These are phyloP conservation scores for Bufo gargarizans DNA, from an alignment of 2,113 vertebrate species.

Conservation along the genomic window DNA sequence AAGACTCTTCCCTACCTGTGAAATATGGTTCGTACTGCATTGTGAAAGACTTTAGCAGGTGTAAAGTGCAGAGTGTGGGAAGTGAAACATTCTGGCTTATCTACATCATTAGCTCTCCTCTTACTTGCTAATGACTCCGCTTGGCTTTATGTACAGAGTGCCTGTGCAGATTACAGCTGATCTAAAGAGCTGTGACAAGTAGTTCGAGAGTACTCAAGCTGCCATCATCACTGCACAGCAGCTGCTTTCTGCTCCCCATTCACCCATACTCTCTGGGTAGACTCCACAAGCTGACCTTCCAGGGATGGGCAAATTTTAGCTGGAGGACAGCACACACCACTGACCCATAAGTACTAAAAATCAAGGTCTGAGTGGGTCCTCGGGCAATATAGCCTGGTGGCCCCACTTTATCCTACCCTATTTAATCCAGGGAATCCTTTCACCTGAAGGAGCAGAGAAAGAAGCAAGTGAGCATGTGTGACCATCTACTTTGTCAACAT, in stretches of 20 bases:
- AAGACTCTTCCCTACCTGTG: not conserved
- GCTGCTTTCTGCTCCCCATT: not conserved
- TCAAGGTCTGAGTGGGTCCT: no score
- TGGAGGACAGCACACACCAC: no score
- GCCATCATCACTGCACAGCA: conserved; percentile 5
- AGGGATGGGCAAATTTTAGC: not conserved
- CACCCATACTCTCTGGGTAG: not conserved
- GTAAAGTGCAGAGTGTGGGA: conserved; percentile 7
- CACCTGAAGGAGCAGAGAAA: no score
- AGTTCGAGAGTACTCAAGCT: not conserved
- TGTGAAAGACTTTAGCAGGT: not conserved
- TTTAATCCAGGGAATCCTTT: no score
- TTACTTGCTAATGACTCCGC: conserved; percentile 16
- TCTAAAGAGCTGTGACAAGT: conserved; percentile 28
- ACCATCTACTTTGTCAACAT: no score
- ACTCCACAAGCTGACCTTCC: conserved; percentile 25
- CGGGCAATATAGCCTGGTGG: no score
- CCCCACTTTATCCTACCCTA: no score
- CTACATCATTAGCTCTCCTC: conserved; percentile 19
- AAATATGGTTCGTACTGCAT: not conserved
- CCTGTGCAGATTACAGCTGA: not conserved
- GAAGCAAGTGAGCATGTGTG: no score
- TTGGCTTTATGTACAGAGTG: conserved; percentile 34
- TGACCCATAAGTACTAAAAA: no score
- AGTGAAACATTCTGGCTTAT: not conserved